These are phyloP conservation scores for Brenthis ino DNA, from an alignment of 2,888 invertebrate species.

Conservation along the genomic window DNA sequence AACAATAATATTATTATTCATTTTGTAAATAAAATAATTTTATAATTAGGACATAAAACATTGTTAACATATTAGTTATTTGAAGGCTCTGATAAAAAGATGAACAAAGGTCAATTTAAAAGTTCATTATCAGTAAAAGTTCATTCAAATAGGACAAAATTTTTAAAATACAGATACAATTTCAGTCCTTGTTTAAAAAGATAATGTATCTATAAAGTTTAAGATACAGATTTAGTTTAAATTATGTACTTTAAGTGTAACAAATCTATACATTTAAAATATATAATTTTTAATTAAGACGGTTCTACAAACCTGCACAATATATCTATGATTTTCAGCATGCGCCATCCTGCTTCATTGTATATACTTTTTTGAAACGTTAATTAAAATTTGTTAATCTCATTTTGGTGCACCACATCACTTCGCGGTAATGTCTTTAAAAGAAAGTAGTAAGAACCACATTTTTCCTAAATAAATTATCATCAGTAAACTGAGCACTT, in stretches of 20 bases:
- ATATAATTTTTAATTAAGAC: background rate
- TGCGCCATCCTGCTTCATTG: constrained; percentile 81
- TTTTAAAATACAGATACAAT: constrained; percentile 9
- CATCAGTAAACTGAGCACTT: background rate
- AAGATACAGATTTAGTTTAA: no score
- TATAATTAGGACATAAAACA: constrained; percentile 4
- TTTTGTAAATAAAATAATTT: constrained; percentile 1
- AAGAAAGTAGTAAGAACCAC: constrained; percentile 17
- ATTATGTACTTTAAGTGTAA: no score
- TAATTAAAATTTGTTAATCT: constrained; percentile 53
- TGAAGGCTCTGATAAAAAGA: constrained; percentile 36
- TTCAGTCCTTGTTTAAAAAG: no score
- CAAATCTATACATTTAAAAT: background rate
- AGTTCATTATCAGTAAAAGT: constrained; percentile 36
- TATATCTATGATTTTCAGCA: constrained; percentile 85
- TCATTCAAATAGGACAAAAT: constrained; percentile 27
- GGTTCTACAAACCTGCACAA: constrained; percentile 86
- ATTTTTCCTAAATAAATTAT: constrained; percentile 18
- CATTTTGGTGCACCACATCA: constrained; percentile 47
- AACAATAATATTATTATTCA: background rate
- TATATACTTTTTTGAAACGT: constrained; percentile 59
- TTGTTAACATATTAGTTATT: constrained; percentile 19
- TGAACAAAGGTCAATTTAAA: constrained; percentile 39
- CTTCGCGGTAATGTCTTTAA: constrained; percentile 24
- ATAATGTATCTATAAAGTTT: no score